Percentiles rank a stretch among this genome's conserved stretches.
phyloP scores from a whole-genome alignment of 1,140 invertebrate genomes.

The Brachionus calyciflorus region DNA sequence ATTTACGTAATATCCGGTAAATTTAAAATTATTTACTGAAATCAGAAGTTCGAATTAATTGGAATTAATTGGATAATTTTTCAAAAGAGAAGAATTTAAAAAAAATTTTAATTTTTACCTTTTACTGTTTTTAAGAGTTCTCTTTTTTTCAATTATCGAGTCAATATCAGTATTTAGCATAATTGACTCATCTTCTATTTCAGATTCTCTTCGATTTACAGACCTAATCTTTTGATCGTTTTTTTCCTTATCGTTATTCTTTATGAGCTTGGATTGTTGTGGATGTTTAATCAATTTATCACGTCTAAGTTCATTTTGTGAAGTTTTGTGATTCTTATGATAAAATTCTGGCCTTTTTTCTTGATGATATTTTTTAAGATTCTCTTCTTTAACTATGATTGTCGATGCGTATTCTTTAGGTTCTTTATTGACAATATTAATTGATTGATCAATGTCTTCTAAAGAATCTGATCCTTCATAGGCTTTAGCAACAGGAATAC shows the following conservation, averaged over 20 bases:
- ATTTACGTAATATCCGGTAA: too few relatives aligned
- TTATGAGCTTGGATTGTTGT: neutral
- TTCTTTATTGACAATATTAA: neutral
- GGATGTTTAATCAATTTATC: conserved; percentile 5
- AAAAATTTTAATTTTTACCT: too few relatives aligned
- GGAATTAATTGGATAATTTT: too few relatives aligned
- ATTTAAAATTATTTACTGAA: too few relatives aligned
- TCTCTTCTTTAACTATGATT: neutral
- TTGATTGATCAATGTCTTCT: conserved; percentile 10
- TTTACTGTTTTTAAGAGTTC: neutral
- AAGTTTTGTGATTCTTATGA: conserved; percentile 7
- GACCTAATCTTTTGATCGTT: neutral
- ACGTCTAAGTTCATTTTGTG: neutral
- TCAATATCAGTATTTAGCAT: neutral
- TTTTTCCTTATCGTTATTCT: neutral
- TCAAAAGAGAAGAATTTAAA: too few relatives aligned
- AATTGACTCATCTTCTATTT: neutral
- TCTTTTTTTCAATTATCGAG: neutral
- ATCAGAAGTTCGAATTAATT: too few relatives aligned
- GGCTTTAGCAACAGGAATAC: conserved; percentile 1
- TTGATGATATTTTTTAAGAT: neutral
- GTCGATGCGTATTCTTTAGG: neutral
- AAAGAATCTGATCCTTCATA: conserved; percentile 35
- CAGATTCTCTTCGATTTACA: neutral
- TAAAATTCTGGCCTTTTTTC: neutral